Evolutionary conservation across 2,888 invertebrate genomes (phyloP), one percentile per base, ranked within the genome.

Genomic region (Macrophya annulata): DNA sequence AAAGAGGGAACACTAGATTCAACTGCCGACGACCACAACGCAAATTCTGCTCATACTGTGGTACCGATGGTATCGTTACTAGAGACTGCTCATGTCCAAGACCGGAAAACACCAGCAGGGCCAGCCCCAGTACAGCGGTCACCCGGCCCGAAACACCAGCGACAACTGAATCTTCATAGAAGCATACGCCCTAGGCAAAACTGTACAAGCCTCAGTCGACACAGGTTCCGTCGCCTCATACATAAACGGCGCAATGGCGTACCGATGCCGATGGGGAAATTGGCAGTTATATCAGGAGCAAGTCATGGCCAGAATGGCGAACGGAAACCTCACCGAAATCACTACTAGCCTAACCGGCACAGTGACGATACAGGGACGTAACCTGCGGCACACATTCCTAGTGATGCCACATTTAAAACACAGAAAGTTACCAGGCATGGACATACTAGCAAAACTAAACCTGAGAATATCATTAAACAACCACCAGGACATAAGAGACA

Each of bases 401-500:
- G 45, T 45, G 1, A 45, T 45, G 45, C 45, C 45, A 45, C 0
- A 8, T 10, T 10, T 45, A 10, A 45, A 45, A 45, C 45, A 45
- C 9, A 8, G 10, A 9, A 8, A 10, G 9, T 1, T 45, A 4
- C 45, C 10, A 4, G 45, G 45, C 45, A 45, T 45, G 45, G 45
- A 45, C 1, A 8, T 45, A 45, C 45, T 45, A 45, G 45, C 6
- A 0, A 45, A 45, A 6, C 45, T 74, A 40, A 17, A 37, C 43
- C 45, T 17, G 31, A 4, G 1, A 31, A 5, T 21, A 15, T 31
- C 68, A 8, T 9, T 45, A 5, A 9, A 31, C 68, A 10, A 9
- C 31, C 25, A 45, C 9, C 86, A 96, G 94, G 88, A 17, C 74
- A 40, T 12, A 37, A 8, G n/a, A 96, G 95, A 74, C 9, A 4